These are phyloP conservation scores for Melipona quadrifasciata DNA, from an alignment of 1,140 invertebrate genomes.

Conservation along the genomic window DNA sequence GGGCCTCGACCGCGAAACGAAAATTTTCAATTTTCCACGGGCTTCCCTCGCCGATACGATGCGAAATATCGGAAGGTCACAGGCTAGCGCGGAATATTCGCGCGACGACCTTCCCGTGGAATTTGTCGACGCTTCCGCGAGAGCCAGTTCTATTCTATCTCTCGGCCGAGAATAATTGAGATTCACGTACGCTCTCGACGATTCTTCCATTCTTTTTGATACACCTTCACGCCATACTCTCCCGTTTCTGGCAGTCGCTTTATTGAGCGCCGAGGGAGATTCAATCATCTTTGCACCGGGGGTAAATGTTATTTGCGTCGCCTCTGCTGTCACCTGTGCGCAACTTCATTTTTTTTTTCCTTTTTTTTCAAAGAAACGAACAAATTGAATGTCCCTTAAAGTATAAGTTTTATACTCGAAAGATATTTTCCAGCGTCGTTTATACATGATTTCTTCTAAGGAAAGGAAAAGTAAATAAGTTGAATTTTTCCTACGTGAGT, in stretches of 20 bases:
- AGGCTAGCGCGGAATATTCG: conserved; percentile 2
- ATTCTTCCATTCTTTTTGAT: not conserved
- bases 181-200: not conserved
- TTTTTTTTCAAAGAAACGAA: no score
- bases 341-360: no score
- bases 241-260: no score
- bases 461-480: no score
- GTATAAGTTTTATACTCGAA: no score
- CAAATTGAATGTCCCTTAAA: no score
- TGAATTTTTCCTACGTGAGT: no score
- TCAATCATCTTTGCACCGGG: not conserved
- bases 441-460: no score
- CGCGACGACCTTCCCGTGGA: not conserved
- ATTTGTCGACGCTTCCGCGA: not conserved
- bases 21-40: conserved; percentile 6
- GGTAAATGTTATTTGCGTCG: not conserved
- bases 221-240: not conserved
- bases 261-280: not conserved
- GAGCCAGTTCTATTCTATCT: not conserved
- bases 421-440: no score
- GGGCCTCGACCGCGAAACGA: not conserved
- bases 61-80: not conserved
- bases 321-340: no score
- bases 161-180: not conserved
- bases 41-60: not conserved